Evolutionary conservation across 2,797 vertebrate species (phyloP), one percentile per base, ranked within the genome.

Genomic region (Argyrosomus regius): DNA sequence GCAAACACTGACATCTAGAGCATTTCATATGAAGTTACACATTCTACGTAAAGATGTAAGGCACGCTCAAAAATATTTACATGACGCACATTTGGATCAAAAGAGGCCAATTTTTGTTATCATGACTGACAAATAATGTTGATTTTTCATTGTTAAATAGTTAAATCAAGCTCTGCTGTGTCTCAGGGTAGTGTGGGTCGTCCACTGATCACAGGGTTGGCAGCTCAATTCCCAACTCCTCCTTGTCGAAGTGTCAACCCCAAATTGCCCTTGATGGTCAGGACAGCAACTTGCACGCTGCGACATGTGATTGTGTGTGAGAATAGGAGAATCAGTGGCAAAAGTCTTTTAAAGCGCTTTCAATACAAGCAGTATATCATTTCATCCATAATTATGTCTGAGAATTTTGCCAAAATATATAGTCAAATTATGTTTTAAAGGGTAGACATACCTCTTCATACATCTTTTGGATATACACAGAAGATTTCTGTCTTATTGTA

Each of bases 1-100:
- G 60, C 31, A 67, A 79, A 92, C 70, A 85, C 80, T 92, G 92
- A 87, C 91, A 93, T 86, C 92, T 92, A 87, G 75, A 75, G 92
- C 69, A 41, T 41, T 3, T 57, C 59, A 10, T 13, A 5, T 54
- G n/a, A 80, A 69, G 28, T 74, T 83, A 76, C 81, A 85, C 46
- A 58, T 65, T 50, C 3, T 3, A 35, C 50, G 3, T 41, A 26
- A 3, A 69, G 3, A 68, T 16, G 35, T 24, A 26, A n/a, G 6
- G 2, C 6, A 58, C 2, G 13, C 1, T 26, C 13, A 57, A 22
- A 56, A 53, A 0, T 17, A 45, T 26, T 6, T 24, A 46, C n/a
- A 31, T 57, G 22, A 64, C 16, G n/a, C 1, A 50, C 2, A 18
- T 22, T 50, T 2, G n/a, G 8, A 67, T 41, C 1, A 35, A 48